phyloP scores from a whole-genome alignment of 2,113 vertebrate species.

The Dipodomys ordii region DNA sequence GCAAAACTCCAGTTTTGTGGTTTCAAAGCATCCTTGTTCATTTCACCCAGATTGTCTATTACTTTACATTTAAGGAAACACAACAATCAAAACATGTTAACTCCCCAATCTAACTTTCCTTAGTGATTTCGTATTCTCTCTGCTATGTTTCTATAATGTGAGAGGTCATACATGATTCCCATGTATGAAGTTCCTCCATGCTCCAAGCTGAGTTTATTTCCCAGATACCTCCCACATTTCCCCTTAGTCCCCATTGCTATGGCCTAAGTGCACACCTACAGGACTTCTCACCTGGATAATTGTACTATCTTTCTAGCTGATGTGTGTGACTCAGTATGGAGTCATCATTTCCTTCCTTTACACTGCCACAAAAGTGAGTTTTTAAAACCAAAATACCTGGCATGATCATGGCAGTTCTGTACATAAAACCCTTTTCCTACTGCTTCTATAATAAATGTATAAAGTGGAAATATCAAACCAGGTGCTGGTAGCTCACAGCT shows the following conservation, averaged over 20 bases:
- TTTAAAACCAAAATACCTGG: conserved; percentile 8
- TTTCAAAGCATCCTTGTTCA: not conserved
- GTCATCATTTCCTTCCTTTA: conserved; percentile 24
- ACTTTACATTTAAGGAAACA: conserved; percentile 31
- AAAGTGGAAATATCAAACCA: not conserved
- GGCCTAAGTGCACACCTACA: conserved; percentile 12
- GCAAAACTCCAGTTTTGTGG: conserved; percentile 10
- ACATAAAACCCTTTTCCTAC: conserved; percentile 25
- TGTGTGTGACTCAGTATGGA: not conserved
- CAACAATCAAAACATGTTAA: conserved; percentile 53
- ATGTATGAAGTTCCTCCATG: not conserved
- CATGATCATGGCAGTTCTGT: not conserved
- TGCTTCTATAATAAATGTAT: not conserved
- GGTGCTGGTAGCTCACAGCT: no score
- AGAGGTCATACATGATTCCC: not conserved
- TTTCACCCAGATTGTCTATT: conserved; percentile 12
- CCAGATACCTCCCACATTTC: conserved; percentile 15
- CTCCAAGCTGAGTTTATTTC: conserved; percentile 42
- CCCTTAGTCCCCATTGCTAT: not conserved
- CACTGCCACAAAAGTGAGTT: not conserved
- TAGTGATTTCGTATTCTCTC: conserved; percentile 37
- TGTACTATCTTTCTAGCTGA: not conserved
- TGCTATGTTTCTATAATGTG: not conserved
- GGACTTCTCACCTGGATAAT: conserved; percentile 15
- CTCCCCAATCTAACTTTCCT: conserved; percentile 33